Evolutionary conservation across 2,888 invertebrate species (phyloP).

Genomic region (Lymantria dispar): DNA sequence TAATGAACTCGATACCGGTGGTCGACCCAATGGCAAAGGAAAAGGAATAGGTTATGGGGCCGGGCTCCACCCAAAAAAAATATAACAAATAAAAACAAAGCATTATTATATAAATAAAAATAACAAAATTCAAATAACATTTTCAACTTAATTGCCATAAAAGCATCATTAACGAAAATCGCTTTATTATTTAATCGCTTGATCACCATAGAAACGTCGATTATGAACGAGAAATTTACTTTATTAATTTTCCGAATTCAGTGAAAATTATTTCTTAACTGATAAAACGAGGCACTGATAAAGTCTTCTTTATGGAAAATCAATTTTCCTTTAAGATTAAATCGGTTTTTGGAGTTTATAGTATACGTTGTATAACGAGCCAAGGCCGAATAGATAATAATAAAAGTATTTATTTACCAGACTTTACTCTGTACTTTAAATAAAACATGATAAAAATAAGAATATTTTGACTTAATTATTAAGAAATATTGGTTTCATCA

Average conservation of each 20-base stretch:
- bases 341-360: constrained; percentile 25
- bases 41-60: too few relatives aligned
- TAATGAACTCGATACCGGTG: too few relatives aligned
- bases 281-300: constrained; percentile 24
- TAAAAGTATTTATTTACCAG: constrained; percentile 17
- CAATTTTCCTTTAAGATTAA: constrained; percentile 29
- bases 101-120: too few relatives aligned
- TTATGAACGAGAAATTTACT: constrained; percentile 1
- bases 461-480: too few relatives aligned
- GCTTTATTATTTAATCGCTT: constrained; percentile 1
- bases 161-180: neutral
- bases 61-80: too few relatives aligned
- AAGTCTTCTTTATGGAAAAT: constrained; percentile 24
- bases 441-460: neutral
- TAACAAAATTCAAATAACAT: too few relatives aligned
- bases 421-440: constrained; percentile 3
- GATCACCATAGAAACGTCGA: constrained; percentile 1
- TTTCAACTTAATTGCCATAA: too few relatives aligned
- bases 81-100: too few relatives aligned
- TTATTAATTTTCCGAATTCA: constrained; percentile 11
- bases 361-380: constrained; percentile 9
- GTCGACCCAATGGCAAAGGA: too few relatives aligned
- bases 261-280: constrained; percentile 18
- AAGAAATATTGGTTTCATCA: neutral
- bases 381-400: constrained; percentile 8